A percentile compares a stretch with the other conserved stretches of the same genome.
Conservation (phyloP, 2,113 vertebrate genomes). For the Papio anubis region DNA sequence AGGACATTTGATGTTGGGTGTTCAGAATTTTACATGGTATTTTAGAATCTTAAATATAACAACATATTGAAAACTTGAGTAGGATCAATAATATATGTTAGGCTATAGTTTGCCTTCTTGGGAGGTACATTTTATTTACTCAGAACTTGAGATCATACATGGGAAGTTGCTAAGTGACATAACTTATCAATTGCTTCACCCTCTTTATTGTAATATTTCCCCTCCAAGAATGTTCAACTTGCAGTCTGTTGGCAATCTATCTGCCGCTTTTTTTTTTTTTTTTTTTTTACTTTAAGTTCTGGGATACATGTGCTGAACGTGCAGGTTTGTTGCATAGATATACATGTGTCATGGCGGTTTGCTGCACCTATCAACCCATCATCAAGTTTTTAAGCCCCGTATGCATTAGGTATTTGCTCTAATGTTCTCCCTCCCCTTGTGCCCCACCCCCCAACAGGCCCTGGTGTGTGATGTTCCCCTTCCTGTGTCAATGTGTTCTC, state of each 20-base stretch:
- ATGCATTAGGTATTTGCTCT: no score
- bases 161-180: not conserved
- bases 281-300: no score
- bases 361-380: no score
- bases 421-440: no score
- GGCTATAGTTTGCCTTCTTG: not conserved
- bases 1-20: not conserved
- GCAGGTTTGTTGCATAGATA: no score
- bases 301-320: no score
- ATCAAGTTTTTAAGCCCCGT: no score
- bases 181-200: not conserved
- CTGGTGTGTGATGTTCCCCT: no score
- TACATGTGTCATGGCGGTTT: no score
- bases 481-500: no score
- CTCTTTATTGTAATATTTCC: not conserved
- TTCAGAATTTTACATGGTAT: not conserved
- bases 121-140: not conserved
- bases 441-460: no score
- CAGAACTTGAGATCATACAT: not conserved
- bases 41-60: not conserved
- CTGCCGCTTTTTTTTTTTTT: not conserved
- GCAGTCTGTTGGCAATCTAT: not conserved
- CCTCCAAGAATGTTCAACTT: not conserved
- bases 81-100: not conserved
- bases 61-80: not conserved